Evolutionary conservation across 2,888 invertebrate genomes (phyloP), one percentile per base, ranked within the genome.

Genomic region (Pegoplata infirma): DNA sequence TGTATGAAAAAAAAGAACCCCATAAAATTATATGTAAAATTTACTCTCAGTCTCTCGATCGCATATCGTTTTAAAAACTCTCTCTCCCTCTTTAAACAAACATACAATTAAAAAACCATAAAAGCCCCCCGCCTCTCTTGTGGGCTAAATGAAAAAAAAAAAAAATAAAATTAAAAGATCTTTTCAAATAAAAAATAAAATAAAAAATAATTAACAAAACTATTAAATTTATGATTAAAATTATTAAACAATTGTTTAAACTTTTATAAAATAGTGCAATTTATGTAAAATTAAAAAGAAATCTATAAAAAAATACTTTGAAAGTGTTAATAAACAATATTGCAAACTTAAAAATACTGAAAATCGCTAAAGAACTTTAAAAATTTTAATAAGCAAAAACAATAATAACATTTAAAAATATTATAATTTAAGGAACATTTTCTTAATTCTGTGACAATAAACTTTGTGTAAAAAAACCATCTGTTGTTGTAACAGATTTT

Each of bases 21-120:
- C 47, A 55, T 56, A 8, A 72, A 72, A 40, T 58, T 25, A 66
- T 51, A 64, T 46, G 56, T 59, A 61, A 44, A 46, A n/a, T n/a
- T n/a, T n/a, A 36, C 49, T 47, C 44, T 32, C 19, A 12, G 14
- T 59, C 58, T 12, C 36, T 17, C 36, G 14, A n/a, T n/a, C n/a
- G n/a, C 12, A 12, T n/a, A 51, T 51, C 23, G 12, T 16, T 61
- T 49, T 19, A 17, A 46, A 28, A 32, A 8, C 58, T 71, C 58
- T 49, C 44, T 49, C 12, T 36, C 36, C n/a, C 36, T 40, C 36
- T n/a, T n/a, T 40, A 40, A 40, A 40, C 5, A 40, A 40, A 32
- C 12, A 32, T 10, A 32, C 32, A 32, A 10, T 32, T 32, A 32
- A 32, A n/a, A 32, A 32, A 32, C 32, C 32, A 3, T 32, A 10